These are phyloP conservation scores for Alitta virens DNA, from an alignment of 2,888 invertebrate species.

Conservation along the genomic window DNA sequence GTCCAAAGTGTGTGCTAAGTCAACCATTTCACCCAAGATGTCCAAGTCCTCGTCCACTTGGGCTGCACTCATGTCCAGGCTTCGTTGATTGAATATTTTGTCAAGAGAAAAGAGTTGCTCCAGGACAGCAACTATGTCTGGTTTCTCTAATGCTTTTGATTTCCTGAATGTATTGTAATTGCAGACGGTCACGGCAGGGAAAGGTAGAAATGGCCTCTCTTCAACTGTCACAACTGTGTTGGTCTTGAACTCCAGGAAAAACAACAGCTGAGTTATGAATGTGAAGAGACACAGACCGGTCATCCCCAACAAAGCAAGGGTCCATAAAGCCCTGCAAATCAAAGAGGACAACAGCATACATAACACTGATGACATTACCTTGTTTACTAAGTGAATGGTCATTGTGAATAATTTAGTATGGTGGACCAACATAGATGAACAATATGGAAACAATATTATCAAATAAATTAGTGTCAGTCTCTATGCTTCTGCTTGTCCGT, in stretches of 20 bases:
- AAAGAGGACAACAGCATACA: no score
- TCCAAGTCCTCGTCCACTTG: neutral
- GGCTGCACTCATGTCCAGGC: neutral
- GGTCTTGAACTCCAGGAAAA: constrained; percentile 7
- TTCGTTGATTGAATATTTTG: neutral
- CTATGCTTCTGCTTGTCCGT: no score
- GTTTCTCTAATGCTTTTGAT: neutral
- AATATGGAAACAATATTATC: no score
- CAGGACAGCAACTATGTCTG: neutral
- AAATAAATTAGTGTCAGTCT: no score
- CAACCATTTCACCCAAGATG: neutral
- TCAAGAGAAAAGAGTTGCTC: neutral
- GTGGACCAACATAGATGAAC: no score
- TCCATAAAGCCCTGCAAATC: no score
- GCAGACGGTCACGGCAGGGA: constrained; percentile 14
- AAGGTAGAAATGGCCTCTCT: constrained; percentile 1
- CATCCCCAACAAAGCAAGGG: no score
- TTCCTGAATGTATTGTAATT: constrained; percentile 16
- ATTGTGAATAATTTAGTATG: no score
- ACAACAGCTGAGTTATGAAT: neutral
- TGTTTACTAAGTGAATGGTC: no score
- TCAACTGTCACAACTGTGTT: constrained; percentile 9
- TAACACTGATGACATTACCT: no score
- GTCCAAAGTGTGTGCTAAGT: neutral
- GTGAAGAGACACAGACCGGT: neutral